These are phyloP conservation scores for Uromys caudimaculatus DNA, from an alignment of 2,797 vertebrate genomes.

Conservation along the genomic window DNA sequence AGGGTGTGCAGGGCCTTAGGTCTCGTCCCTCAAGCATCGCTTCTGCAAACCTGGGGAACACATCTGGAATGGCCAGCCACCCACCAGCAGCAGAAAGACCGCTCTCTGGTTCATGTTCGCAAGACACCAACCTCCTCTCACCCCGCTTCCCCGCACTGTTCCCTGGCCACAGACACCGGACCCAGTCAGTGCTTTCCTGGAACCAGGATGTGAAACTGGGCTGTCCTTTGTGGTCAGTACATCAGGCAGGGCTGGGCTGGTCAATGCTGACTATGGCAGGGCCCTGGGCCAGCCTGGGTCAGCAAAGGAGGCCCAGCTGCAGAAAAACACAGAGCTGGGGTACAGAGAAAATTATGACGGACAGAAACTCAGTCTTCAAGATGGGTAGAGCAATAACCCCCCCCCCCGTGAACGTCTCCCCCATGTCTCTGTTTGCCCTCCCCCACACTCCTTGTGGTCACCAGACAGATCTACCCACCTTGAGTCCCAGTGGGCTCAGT, in stretches of 20 bases:
- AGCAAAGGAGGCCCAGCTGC: conserved; percentile 20
- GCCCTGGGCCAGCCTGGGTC: not conserved
- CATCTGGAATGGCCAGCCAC: not conserved
- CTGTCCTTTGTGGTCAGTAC: not conserved
- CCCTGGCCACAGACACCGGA: not conserved
- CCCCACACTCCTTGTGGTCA: not conserved
- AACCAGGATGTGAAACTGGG: not conserved
- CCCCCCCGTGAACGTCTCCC: not conserved
- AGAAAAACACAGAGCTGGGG: not conserved
- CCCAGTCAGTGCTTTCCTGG: conserved; percentile 9
- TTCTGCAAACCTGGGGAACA: not conserved
- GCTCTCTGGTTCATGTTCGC: not conserved
- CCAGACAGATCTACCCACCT: not conserved
- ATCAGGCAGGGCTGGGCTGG: not conserved
- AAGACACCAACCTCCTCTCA: not conserved
- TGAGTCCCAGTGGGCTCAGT: not conserved
- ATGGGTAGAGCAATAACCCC: not conserved
- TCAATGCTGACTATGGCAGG: conserved; percentile 10
- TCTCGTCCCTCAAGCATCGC: not conserved
- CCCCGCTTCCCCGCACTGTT: not conserved
- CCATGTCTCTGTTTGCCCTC: not conserved
- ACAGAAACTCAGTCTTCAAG: not conserved
- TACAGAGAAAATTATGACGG: not conserved
- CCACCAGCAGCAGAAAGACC: not conserved
- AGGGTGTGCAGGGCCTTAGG: not conserved